A percentile compares a stretch with the other conserved stretches of the same genome.
Evolutionary conservation across 2,888 invertebrate species (phyloP).

Genomic region (Drosophila subsilvestris): DNA sequence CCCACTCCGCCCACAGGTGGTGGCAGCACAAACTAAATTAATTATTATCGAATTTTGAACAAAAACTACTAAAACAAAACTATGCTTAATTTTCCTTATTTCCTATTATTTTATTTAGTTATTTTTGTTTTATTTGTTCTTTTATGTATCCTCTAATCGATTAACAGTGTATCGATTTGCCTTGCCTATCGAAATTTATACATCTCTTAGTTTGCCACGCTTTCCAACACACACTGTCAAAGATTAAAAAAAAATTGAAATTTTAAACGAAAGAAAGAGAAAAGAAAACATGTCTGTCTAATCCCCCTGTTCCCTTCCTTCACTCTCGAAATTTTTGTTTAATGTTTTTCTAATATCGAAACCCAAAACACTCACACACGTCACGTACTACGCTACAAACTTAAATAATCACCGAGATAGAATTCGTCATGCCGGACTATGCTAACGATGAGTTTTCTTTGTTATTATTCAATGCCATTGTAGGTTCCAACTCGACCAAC

Average conservation of each 20-base stretch:
- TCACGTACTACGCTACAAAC: no score
- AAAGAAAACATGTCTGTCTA: slow-evolving; percentile 12
- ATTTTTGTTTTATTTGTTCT: slow-evolving; percentile 11
- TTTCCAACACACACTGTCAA: background rate
- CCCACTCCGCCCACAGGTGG: slow-evolving; percentile 37
- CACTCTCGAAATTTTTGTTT: slow-evolving; percentile 22
- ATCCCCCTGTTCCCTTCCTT: slow-evolving; percentile 7
- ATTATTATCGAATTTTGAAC: slow-evolving; percentile 10
- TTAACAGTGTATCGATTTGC: background rate
- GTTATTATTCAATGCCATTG: slow-evolving; percentile 18
- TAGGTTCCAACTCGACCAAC: slow-evolving; percentile 66
- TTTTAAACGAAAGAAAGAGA: background rate
- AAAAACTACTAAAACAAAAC: background rate
- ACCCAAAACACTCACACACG: background rate
- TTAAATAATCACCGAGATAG: background rate
- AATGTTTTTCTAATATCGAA: slow-evolving; percentile 16
- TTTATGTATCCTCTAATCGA: slow-evolving; percentile 9
- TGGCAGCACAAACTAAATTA: slow-evolving; percentile 52
- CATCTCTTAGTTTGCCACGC: background rate
- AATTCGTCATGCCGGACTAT: slow-evolving; percentile 27
- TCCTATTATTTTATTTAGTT: slow-evolving; percentile 12
- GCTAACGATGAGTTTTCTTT: slow-evolving; percentile 28
- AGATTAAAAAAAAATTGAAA: background rate
- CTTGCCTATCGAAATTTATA: background rate
- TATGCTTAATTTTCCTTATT: background rate